These are phyloP conservation scores for Lasioglossum oenotherae DNA, from an alignment of 2,888 invertebrate species.

Conservation along the genomic window DNA sequence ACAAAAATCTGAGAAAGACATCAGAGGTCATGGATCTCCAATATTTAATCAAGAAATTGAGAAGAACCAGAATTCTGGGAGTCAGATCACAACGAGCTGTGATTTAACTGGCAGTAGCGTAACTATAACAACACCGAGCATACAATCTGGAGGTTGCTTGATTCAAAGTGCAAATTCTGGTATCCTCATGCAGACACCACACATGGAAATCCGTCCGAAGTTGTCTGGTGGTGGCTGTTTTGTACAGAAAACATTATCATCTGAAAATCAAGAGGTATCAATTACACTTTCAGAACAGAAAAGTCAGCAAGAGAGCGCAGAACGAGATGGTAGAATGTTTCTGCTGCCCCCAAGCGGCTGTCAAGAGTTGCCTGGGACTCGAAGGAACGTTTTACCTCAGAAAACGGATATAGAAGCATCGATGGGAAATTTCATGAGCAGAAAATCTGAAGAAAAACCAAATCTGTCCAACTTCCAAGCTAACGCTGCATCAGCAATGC, in stretches of 20 bases:
- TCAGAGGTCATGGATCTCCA: conserved; percentile 19
- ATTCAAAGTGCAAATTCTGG: conserved; percentile 72
- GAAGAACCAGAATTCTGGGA: conserved; percentile 37
- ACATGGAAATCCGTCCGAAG: conserved; percentile 76
- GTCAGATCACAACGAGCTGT: conserved; percentile 74
- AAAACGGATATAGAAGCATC: conserved; percentile 1
- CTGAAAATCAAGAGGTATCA: conserved; percentile 49
- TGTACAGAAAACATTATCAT: conserved; percentile 68
- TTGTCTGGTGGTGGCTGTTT: conserved; percentile 72
- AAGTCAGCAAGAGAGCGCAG: conserved; percentile 11
- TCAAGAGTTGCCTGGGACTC: conserved; percentile 78
- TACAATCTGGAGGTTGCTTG: conserved; percentile 74
- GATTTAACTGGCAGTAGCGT: conserved; percentile 76
- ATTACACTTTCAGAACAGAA: conserved; percentile 8
- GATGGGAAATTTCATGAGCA: neutral
- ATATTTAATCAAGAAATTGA: conserved; percentile 20
- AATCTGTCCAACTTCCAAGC: conserved; percentile 33
- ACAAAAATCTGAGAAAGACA: conserved; percentile 27
- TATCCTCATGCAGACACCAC: conserved; percentile 69
- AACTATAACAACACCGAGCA: conserved; percentile 75
- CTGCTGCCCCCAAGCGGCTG: conserved; percentile 77
- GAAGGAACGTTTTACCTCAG: conserved; percentile 46
- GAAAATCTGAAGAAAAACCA: conserved; percentile 4
- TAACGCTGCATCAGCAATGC: conserved; percentile 22
- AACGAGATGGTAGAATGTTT: conserved; percentile 36